Conservation (phyloP, 1,140 invertebrate species). For the Drosophila mayri region DNA sequence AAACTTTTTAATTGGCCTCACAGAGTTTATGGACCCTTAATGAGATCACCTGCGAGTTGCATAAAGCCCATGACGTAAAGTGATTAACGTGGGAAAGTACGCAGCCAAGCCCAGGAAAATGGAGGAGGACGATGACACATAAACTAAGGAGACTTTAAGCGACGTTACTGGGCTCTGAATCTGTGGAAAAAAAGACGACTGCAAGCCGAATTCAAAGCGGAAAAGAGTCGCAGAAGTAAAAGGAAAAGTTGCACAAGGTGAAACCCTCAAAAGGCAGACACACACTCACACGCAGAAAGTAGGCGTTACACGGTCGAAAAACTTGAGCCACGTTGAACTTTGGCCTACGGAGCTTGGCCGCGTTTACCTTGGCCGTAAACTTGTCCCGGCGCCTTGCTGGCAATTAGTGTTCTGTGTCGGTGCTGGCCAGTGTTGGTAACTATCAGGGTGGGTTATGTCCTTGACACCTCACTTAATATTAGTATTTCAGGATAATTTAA, state of each 20-base stretch:
- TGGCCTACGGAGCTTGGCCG: slow-evolving; percentile 62
- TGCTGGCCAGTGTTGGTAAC: not conserved
- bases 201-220: slow-evolving; percentile 33
- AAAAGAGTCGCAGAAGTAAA: slow-evolving; percentile 52
- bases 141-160: slow-evolving; percentile 34
- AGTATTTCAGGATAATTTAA: not conserved
- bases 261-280: slow-evolving; percentile 19
- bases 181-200: not conserved
- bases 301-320: slow-evolving; percentile 70
- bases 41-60: slow-evolving; percentile 59
- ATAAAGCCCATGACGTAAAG: slow-evolving; percentile 48
- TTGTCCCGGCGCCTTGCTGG: slow-evolving; percentile 73
- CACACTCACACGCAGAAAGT: slow-evolving; percentile 17
- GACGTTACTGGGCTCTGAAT: not conserved
- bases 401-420: slow-evolving; percentile 66
- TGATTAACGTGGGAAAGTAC: slow-evolving; percentile 50
- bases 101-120: slow-evolving; percentile 25
- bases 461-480: not conserved
- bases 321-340: slow-evolving; percentile 73
- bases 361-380: slow-evolving; percentile 81
- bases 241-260: slow-evolving; percentile 61
- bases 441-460: not conserved
- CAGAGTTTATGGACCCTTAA: slow-evolving; percentile 70
- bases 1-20: slow-evolving; percentile 71
- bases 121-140: slow-evolving; percentile 30